Evolutionary conservation across 2,797 vertebrate genomes (phyloP).

Genomic region (Ibycter americanus): DNA sequence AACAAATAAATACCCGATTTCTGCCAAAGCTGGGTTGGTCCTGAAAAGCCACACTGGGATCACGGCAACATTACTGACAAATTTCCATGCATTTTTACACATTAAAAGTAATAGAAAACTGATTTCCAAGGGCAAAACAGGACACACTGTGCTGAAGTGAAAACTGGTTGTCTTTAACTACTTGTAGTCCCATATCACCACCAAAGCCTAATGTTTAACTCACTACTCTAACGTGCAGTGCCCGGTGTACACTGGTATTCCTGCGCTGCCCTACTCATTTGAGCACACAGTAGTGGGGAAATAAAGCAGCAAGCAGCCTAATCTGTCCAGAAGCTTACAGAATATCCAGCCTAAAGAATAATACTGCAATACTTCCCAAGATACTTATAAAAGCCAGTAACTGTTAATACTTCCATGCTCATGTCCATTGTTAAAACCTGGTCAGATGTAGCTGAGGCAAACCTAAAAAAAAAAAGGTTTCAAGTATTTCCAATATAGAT

Average conservation of each 20-base stretch:
- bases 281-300: neutral
- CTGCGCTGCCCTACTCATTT: neutral
- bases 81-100: neutral
- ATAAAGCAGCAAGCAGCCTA: neutral
- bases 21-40: neutral
- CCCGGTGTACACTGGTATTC: rapidly evolving
- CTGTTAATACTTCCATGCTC: neutral
- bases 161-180: neutral
- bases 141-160: neutral
- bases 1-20: neutral
- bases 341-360: neutral
- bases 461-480: neutral
- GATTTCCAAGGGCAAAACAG: neutral
- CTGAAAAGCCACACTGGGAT: neutral
- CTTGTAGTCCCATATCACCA: neutral
- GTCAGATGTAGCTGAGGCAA: neutral
- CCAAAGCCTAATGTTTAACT: neutral
- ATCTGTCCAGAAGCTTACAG: neutral
- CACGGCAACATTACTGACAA: neutral
- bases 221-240: neutral
- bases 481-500: neutral
- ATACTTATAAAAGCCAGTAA: neutral
- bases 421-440: neutral
- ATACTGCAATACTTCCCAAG: neutral
- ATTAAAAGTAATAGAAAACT: neutral